Conservation (phyloP, 2,888 invertebrate genomes). For the Chrysolina oricalcia region DNA sequence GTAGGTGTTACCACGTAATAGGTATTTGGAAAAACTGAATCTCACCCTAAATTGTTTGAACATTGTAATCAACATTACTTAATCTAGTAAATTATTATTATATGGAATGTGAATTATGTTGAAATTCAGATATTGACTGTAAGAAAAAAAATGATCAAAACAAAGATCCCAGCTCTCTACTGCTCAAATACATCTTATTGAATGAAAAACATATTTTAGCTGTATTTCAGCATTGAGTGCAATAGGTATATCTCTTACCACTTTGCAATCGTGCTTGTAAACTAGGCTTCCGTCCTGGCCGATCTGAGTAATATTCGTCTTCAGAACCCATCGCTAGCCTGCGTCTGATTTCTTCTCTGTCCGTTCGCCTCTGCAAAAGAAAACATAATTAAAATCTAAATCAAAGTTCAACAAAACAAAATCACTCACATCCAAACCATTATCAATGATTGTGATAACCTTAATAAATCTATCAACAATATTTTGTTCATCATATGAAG, state of each 20-base stretch:
- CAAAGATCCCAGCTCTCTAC: too few relatives aligned
- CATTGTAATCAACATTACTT: too few relatives aligned
- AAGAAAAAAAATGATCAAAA: too few relatives aligned
- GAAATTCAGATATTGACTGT: too few relatives aligned
- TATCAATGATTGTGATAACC: conserved; percentile 74
- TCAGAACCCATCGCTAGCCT: conserved; percentile 90
- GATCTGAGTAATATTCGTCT: conserved; percentile 81
- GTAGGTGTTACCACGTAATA: too few relatives aligned
- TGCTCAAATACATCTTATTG: too few relatives aligned
- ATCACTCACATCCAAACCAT: conserved; percentile 61
- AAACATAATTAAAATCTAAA: conserved; percentile 29
- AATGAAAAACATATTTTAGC: too few relatives aligned
- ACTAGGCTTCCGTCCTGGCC: conserved; percentile 88
- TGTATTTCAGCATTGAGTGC: too few relatives aligned
- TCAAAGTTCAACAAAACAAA: not conserved
- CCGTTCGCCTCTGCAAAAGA: conserved; percentile 86
- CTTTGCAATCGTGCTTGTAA: conserved; percentile 90
- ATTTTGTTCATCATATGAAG: conserved; percentile 73
- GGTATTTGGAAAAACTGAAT: too few relatives aligned
- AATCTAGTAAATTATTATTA: too few relatives aligned
- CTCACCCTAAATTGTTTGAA: too few relatives aligned
- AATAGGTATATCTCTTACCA: conserved; percentile 74
- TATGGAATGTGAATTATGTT: too few relatives aligned
- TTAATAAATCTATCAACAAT: conserved; percentile 76
- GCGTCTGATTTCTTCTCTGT: conserved; percentile 92